phyloP scores from a whole-genome alignment of 2,888 invertebrate genomes.

The Apoderus coryli region DNA sequence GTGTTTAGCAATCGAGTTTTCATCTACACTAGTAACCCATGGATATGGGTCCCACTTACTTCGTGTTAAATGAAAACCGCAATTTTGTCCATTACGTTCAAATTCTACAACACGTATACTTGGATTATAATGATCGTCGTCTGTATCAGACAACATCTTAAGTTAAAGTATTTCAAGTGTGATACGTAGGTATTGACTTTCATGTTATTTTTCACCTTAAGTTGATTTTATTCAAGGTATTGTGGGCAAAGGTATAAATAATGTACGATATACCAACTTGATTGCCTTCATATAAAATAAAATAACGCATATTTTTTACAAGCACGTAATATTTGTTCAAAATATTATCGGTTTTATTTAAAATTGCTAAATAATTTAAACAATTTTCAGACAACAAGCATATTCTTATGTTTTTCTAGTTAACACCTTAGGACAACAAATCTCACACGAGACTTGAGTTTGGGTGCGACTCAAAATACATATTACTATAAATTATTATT shows the following conservation, averaged over 20 bases:
- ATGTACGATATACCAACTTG: slow-evolving; percentile 19
- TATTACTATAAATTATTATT: too few relatives aligned
- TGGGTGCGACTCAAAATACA: too few relatives aligned
- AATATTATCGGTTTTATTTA: too few relatives aligned
- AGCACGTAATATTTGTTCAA: too few relatives aligned
- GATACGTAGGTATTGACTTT: slow-evolving; percentile 17
- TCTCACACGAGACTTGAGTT: too few relatives aligned
- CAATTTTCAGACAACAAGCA: too few relatives aligned
- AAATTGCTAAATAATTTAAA: too few relatives aligned
- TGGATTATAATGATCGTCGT: slow-evolving; percentile 26
- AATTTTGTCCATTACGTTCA: slow-evolving; percentile 40
- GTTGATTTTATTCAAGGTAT: slow-evolving; percentile 24
- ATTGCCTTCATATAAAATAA: slow-evolving; percentile 25
- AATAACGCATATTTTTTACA: too few relatives aligned
- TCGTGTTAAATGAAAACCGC: slow-evolving; percentile 59
- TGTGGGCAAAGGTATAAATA: too few relatives aligned
- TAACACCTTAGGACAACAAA: too few relatives aligned
- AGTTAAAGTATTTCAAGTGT: slow-evolving; percentile 17
- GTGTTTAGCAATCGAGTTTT: slow-evolving; percentile 43
- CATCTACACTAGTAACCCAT: slow-evolving; percentile 56
- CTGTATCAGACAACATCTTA: slow-evolving; percentile 26
- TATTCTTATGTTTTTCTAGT: too few relatives aligned
- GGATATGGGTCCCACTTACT: slow-evolving; percentile 73
- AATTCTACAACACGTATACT: slow-evolving; percentile 36
- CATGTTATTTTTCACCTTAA: slow-evolving; percentile 26